Conservation (phyloP, 2,113 vertebrate genomes). For the Dipodomys merriami region DNA sequence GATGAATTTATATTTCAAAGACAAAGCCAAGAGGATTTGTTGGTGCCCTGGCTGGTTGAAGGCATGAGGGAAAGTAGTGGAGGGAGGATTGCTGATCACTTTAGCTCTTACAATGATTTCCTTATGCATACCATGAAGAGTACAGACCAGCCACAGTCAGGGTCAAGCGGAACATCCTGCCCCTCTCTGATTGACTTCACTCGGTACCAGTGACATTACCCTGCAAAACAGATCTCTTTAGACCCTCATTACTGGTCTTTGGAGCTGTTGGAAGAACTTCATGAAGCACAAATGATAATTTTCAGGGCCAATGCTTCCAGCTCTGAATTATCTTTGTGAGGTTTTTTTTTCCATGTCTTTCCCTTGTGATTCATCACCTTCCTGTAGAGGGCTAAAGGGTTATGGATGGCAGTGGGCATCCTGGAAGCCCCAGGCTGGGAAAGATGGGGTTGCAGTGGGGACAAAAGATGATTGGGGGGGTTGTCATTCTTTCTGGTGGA, state of each 20-base stretch:
- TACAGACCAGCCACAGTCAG: conserved; percentile 43
- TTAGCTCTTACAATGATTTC: neutral
- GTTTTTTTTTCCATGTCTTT: neutral
- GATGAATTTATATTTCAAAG: neutral
- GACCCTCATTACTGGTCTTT: neutral
- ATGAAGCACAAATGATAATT: neutral
- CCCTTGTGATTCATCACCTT: neutral
- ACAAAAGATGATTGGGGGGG: neutral
- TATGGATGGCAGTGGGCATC: neutral
- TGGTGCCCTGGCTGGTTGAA: neutral
- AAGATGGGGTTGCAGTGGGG: too few relatives aligned
- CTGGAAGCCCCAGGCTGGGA: neutral
- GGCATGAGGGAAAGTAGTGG: neutral
- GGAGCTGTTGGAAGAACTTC: neutral
- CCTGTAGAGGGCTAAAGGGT: neutral
- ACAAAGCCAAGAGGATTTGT: neutral
- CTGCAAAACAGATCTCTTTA: neutral
- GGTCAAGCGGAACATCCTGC: neutral
- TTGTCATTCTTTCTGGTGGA: too few relatives aligned
- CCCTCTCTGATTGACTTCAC: neutral
- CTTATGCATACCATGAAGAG: neutral
- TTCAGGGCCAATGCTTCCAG: neutral
- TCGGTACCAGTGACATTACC: neutral
- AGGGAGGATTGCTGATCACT: neutral
- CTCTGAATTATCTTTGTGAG: neutral